Evolutionary conservation across 2,888 invertebrate species (phyloP), one percentile per base, ranked within the genome.

Genomic region (Seira sanloemensis): DNA sequence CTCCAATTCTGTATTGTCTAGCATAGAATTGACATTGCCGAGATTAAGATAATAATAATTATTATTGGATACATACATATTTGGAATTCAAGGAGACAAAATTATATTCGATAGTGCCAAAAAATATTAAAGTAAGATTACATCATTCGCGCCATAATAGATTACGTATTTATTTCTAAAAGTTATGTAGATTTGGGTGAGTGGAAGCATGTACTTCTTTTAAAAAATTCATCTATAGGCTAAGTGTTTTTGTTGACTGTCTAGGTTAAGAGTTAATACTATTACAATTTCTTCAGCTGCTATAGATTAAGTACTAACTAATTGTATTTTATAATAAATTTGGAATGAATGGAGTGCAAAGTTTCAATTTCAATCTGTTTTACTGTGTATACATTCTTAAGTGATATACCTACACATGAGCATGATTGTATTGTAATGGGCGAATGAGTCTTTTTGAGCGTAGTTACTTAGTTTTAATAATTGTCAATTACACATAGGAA

Each of bases 71-170:
- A n/a, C n/a, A n/a, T n/a, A n/a, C n/a, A n/a, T n/a, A n/a, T 16
- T n/a, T 9, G 58, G n/a, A 58, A 58, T 37, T 37, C 5, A 37
- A 37, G 5, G n/a, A n/a, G n/a, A n/a, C 12, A 37, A 37, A 37
- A 18, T n/a, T 50, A 76, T 26, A 69, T 81, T 81, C 76, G 62
- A 65, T 81, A 81, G 81, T 81, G 81, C 81, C 81, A 81, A 81
- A 81, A 26, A 12, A 75, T 75, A 37, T 37, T 37, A 12, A 37
- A 37, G 4, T 37, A 37, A 37, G 12, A 37, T 37, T 37, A 4
- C n/a, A n/a, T 37, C 2, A 58, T 58, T 58, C 58, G 58, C 58
- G 58, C 58, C 58, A 58, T 58, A 58, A 58, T 58, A 58, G 37
- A 37, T 37, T 37, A 37, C n/a, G n/a, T n/a, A 37, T 37, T 37